Percentiles rank a stretch among this genome's conserved stretches.
These are phyloP conservation scores for Antedon mediterranea DNA, from an alignment of 53 echinoderm and acorn worm genomes.

Conservation along the genomic window DNA sequence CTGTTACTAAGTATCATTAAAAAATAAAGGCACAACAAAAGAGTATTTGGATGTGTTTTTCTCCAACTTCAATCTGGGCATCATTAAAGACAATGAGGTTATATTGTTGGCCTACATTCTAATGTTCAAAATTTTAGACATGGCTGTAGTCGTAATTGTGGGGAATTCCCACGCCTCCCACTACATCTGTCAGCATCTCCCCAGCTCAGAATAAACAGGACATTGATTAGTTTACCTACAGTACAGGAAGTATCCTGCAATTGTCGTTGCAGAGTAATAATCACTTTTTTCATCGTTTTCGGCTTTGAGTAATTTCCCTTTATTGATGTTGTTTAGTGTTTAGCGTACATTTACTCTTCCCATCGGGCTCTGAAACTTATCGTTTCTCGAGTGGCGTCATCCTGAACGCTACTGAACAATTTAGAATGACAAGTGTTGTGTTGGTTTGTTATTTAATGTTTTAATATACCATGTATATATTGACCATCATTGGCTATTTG, in stretches of 20 bases:
- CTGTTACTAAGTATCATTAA: neutral
- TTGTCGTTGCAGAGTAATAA: neutral
- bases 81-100: neutral
- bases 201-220: neutral
- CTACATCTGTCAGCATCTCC: neutral
- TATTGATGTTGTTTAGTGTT: neutral
- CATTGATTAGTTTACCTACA: neutral
- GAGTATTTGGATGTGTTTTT: neutral
- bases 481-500: neutral
- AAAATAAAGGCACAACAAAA: too few species aligned
- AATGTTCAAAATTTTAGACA: neutral
- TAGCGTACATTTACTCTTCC: neutral
- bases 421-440: too few species aligned
- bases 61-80: neutral
- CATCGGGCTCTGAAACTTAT: neutral
- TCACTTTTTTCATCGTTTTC: neutral
- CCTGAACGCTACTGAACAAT: neutral
- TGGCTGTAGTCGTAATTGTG: neutral
- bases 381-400: neutral
- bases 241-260: neutral
- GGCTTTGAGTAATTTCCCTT: neutral
- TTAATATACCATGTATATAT: too few species aligned
- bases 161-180: neutral
- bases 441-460: too few species aligned
- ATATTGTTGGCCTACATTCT: neutral